Evolutionary conservation across 2,888 invertebrate species (phyloP).

Genomic region (Noctua janthe): DNA sequence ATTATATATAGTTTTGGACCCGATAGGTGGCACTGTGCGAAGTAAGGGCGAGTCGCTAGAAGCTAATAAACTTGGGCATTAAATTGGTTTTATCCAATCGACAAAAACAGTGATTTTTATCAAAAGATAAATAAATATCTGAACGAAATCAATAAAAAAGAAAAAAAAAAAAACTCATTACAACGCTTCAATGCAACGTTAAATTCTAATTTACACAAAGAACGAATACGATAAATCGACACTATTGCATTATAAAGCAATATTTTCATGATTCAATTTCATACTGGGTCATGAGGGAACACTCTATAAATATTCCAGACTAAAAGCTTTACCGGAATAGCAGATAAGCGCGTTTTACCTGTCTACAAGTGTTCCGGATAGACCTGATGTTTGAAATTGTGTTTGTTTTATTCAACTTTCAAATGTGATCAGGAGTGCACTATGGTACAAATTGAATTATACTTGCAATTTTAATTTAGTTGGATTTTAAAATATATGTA

Average conservation of each 20-base stretch:
- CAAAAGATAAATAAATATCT: too few species aligned
- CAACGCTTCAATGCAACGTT: neutral
- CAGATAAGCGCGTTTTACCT: constrained; percentile 68
- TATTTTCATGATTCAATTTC: constrained; percentile 46
- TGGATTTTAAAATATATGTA: neutral
- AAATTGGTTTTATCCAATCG: neutral
- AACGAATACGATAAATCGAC: neutral
- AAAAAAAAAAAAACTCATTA: neutral
- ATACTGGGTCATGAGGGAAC: constrained; percentile 68
- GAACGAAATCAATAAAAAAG: neutral
- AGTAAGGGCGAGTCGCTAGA: too few species aligned
- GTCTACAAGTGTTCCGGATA: constrained; percentile 70
- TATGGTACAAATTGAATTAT: neutral
- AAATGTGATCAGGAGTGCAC: constrained; percentile 21
- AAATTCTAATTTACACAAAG: too few species aligned
- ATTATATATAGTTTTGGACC: too few species aligned
- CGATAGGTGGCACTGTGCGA: too few species aligned
- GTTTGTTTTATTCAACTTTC: constrained; percentile 43
- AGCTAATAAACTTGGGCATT: too few species aligned
- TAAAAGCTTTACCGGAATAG: constrained; percentile 81
- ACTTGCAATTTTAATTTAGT: neutral
- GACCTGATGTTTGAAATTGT: constrained; percentile 55
- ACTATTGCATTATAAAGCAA: constrained; percentile 14
- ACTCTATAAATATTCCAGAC: constrained; percentile 76
- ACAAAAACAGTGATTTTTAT: too few species aligned